Percentiles rank a stretch among this genome's conserved stretches.
Conservation (phyloP, 2,888 invertebrate species). For the Hemithea aestivaria region DNA sequence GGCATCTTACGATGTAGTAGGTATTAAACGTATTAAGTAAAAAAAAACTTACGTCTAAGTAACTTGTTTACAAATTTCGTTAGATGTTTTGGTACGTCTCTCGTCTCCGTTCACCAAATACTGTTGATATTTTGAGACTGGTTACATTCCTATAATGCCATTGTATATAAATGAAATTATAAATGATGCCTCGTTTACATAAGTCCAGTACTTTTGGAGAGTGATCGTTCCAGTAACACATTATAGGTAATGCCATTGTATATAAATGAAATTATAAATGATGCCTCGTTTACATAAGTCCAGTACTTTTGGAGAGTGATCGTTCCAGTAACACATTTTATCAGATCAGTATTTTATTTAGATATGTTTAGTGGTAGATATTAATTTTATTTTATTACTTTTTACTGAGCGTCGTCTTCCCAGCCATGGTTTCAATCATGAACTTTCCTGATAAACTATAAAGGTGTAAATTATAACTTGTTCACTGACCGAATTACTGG, state of each 20-base stretch:
- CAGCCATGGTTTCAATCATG: no score
- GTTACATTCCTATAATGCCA: slow-evolving; percentile 11
- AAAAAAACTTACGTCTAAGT: not conserved
- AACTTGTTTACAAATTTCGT: not conserved
- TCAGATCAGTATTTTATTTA: not conserved
- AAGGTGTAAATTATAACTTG: no score
- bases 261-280: no score
- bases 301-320: slow-evolving; percentile 5
- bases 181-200: slow-evolving; percentile 5
- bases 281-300: slow-evolving; percentile 5
- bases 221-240: slow-evolving; percentile 6
- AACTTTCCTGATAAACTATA: no score
- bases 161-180: slow-evolving; percentile 3
- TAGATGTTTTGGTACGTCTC: slow-evolving; percentile 6
- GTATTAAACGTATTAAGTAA: no score
- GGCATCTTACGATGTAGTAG: no score
- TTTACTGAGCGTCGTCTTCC: no score
- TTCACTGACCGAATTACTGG: no score
- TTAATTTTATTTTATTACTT: no score
- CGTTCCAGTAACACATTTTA: slow-evolving; percentile 6
- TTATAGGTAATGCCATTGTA: not conserved
- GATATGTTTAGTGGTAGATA: no score
- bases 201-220: slow-evolving; percentile 6
- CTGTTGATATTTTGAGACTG: slow-evolving; percentile 9
- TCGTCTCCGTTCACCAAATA: slow-evolving; percentile 11